Evolutionary conservation across 2,797 vertebrate species (phyloP), one percentile per base, ranked within the genome.

Genomic region (Moxostoma hubbsi): DNA sequence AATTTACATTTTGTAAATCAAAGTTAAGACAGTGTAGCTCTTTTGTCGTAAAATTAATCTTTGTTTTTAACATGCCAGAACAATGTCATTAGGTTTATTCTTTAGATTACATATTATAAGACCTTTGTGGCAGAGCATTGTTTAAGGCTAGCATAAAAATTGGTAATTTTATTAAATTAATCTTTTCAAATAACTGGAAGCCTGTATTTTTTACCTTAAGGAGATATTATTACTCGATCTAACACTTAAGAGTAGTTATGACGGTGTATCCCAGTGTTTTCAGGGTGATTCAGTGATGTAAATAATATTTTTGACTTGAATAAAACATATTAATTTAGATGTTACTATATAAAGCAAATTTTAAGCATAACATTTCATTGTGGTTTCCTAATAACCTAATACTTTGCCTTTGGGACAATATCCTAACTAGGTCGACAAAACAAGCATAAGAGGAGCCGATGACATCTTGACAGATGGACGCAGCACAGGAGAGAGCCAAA

Each of bases 381-480:
- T 36, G 36, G 36, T 36, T 36, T 36, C 36, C 36, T 36, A 36
- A 36, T 36, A 36, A 3, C 36, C 53, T 68, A 15, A 43, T n/a
- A n/a, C 49, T 24, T 15, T 55, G 43, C 45, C 45, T 24, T 9
- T 57, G 11, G 10, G 45, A 18, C 8, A 12, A 61, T 12, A 70
- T 45, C 57, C 36, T 77, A 77, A 79, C 71, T 64, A 82, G 63
- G 71, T 65, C 24, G 49, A 68, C 65, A 57, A 61, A 63, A 55
- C 36, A 50, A 49, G 47, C 73, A 51, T 13, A 16, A 79, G 45
- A 75, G 54, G 62, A 81, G 75, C 72, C 50, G 78, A 78, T 81
- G 86, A 87, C 82, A 84, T 73, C 46, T 80, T 77, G 79, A 85
- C 63, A 59, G 65, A 82, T 75, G 62, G 71, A 43, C 70, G 16